Evolutionary conservation across 2,113 vertebrate species (phyloP), one percentile per base, ranked within the genome.

Genomic region (Nibea coibor): DNA sequence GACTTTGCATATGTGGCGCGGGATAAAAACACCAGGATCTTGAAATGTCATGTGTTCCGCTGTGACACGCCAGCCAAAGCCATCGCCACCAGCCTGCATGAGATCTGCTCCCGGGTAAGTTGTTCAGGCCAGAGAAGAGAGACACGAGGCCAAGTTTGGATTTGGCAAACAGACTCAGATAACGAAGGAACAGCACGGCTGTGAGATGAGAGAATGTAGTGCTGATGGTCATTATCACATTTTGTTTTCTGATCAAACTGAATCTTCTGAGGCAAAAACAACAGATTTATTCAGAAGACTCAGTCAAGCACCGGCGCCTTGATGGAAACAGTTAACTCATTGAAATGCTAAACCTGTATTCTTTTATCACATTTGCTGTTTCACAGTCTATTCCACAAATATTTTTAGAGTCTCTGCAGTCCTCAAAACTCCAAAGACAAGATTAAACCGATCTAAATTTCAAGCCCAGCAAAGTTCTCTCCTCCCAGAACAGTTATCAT

Each of bases 11-110:
- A 99, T 0, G 98, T 99, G 89, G 98, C 98, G 0, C 96, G 98
- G 92, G 98, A 99, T 91, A 98, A 96, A 93, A 97, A 99, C 82
- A 99, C 98, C 10, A 95, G 98, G 84, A 97, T 99, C 91, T 94
- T 99, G 95, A 99, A 99, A 97, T 99, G 98, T 95, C 98, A 99
- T 93, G 98, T 99, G 84, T 99, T 99, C 90, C 97, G 98, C 91
- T 99, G 98, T 97, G 98, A 99, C 94, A 99, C 97, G 2, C 98
- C 98, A 47, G 98, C 98, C 73, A 99, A 99, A 97, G 98, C 98
- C 94, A 99, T 99, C 2, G 98, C 98, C 89, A 99, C 98, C 9
- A 99, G 98, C 88, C 96, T 99, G 89, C 98, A 99, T 65, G 97
- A 99, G 92, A 99, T 99, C 96, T 99, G 98, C 92, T 99, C 98